phyloP scores from a whole-genome alignment of 2,888 invertebrate species.

The Drosophila cognata region DNA sequence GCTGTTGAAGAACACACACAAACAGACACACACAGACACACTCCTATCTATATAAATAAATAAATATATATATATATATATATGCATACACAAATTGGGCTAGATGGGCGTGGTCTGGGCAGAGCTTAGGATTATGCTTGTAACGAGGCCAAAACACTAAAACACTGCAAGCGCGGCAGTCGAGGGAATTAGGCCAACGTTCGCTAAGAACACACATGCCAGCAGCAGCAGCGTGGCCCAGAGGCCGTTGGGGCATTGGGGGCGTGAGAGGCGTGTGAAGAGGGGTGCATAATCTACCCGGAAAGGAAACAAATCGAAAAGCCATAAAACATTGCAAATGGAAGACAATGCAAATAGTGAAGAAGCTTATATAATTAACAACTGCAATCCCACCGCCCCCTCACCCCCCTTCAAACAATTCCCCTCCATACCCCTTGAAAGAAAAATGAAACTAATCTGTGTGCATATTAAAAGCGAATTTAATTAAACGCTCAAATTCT shows the following conservation, averaged over 20 bases:
- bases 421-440: too few relatives aligned
- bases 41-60: neutral
- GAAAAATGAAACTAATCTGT: neutral
- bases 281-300: neutral
- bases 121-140: slow-evolving; percentile 69
- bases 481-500: neutral
- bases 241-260: slow-evolving; percentile 1
- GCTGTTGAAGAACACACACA: neutral
- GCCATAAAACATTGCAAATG: slow-evolving; percentile 23
- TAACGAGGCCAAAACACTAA: slow-evolving; percentile 63
- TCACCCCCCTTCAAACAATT: too few relatives aligned
- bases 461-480: neutral
- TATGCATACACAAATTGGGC: neutral
- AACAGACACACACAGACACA: slow-evolving; percentile 10
- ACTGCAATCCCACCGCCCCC: neutral
- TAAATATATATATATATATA: neutral
- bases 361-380: slow-evolving; percentile 23
- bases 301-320: slow-evolving; percentile 47
- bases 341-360: neutral
- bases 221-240: slow-evolving; percentile 30
- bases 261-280: neutral
- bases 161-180: slow-evolving; percentile 37
- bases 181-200: slow-evolving; percentile 66
- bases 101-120: slow-evolving; percentile 35
- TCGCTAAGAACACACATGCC: slow-evolving; percentile 12